These are phyloP conservation scores for Malurus cyaneus DNA, from an alignment of 2,113 vertebrate species.

Conservation along the genomic window DNA sequence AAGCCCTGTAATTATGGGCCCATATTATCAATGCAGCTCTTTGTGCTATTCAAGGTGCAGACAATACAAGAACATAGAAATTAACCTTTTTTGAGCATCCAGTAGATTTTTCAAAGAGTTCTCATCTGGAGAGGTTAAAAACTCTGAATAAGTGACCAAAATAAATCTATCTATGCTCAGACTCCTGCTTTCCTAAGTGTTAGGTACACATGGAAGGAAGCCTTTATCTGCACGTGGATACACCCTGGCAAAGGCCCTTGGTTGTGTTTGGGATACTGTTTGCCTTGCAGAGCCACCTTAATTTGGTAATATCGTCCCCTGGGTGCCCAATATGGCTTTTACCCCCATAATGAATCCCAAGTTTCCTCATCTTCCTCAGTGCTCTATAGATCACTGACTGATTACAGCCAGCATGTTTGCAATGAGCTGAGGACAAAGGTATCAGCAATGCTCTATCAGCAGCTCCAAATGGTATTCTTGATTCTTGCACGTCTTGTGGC, in stretches of 20 bases:
- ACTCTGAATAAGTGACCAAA: not conserved
- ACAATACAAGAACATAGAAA: not conserved
- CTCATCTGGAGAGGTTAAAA: constrained; percentile 1
- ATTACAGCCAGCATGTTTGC: not conserved
- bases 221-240: not conserved
- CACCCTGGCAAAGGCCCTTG: not conserved
- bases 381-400: not conserved
- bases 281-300: not conserved
- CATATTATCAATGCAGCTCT: not conserved
- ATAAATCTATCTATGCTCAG: not conserved
- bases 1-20: not conserved
- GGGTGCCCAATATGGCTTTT: not conserved
- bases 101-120: constrained; percentile 14
- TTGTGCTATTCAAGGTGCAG: not conserved
- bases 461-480: not conserved
- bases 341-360: not conserved
- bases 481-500: not conserved
- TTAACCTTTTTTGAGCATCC: not conserved
- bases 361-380: not conserved
- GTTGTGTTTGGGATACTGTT: not conserved
- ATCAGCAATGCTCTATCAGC: not conserved
- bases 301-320: not conserved
- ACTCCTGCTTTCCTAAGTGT: not conserved
- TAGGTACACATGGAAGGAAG: not conserved
- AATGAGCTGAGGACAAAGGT: not conserved